phyloP scores from a whole-genome alignment of 2,888 invertebrate species.

The Sinelater perroti region DNA sequence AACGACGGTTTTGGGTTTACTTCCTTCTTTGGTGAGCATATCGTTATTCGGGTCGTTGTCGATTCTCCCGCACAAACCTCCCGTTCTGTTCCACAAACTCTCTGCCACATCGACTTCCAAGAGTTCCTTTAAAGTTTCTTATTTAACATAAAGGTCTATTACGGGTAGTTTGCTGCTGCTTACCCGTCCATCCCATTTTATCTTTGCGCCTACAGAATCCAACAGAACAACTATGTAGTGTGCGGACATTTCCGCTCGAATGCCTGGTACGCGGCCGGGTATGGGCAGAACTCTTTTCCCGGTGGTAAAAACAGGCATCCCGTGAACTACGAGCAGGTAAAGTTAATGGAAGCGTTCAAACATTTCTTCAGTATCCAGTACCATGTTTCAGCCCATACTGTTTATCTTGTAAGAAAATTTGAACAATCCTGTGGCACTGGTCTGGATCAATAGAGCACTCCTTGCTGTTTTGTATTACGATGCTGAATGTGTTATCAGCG shows the following conservation, averaged over 20 bases:
- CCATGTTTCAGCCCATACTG: constrained; percentile 68
- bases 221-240: constrained; percentile 74
- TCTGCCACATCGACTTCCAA: constrained; percentile 74
- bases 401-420: constrained; percentile 76
- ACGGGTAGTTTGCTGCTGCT: constrained; percentile 35
- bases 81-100: constrained; percentile 79
- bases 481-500: constrained; percentile 73
- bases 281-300: constrained; percentile 65
- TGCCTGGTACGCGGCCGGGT: constrained; percentile 76
- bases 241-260: constrained; percentile 76
- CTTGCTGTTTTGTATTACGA: constrained; percentile 67
- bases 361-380: constrained; percentile 49
- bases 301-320: constrained; percentile 47
- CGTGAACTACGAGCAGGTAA: constrained; percentile 45
- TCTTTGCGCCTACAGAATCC: constrained; percentile 71
- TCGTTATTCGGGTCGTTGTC: constrained; percentile 78
- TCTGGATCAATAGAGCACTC: constrained; percentile 63
- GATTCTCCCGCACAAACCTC: constrained; percentile 82
- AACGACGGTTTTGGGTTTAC: constrained; percentile 58
- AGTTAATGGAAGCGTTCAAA: constrained; percentile 50
- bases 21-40: constrained; percentile 69
- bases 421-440: constrained; percentile 64
- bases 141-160: neutral
- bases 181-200: constrained; percentile 83
- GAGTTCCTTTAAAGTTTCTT: constrained; percentile 68